Base-by-base conservation (phyloP, 2,888 invertebrate species). In the Cosmia trapezina region DNA sequence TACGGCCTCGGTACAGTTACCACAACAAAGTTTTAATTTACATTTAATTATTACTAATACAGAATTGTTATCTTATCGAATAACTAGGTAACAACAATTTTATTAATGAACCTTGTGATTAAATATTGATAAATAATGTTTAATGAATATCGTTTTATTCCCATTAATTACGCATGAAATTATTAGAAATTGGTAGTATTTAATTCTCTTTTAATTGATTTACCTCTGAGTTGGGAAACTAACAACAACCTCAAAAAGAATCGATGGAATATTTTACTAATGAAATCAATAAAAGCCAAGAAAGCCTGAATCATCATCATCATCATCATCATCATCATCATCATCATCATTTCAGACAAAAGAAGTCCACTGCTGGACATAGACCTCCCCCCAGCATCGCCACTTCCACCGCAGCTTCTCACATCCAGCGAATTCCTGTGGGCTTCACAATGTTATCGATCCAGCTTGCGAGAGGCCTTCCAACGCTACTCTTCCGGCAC, bases 21-120 rank as follows among this genome's bases (percentile, higher is more conserved):
- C 19, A 49, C 47, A 74, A 61, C 61, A 51, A 49, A 28, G 43
- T n/a, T 54, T 63, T 47, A 37, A 69, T 77, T 66, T 54, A 53
- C 28, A 64, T 78, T 66, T 51, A 57, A 78, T 66, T 37, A 60
- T 12, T 41, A 33, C 33, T 69, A 60, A 56, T 33, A 62, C 60
- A 51, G 11, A 51, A 54, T 14, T 54, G 17, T 66, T 67, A 78
- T 80, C 73, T 64, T 73, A 78, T 72, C 57, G 37, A 59, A 28
- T 28, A 2, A 28, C 71, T 53, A 47, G 5, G 47, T 4, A 4
- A 61, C 17, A 56, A 43, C 28, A 79, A 73, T 67, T 5, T 56
- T 51, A 56, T 53, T 65, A 81, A 76, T 62, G n/a, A 41, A 61
- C 37, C 14, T 63, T 37, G 57, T 63, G 57, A 77, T 80, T 60